Evolutionary conservation across 2,797 vertebrate species (phyloP), one percentile per base, ranked within the genome.

Genomic region (Helarctos malayanus): DNA sequence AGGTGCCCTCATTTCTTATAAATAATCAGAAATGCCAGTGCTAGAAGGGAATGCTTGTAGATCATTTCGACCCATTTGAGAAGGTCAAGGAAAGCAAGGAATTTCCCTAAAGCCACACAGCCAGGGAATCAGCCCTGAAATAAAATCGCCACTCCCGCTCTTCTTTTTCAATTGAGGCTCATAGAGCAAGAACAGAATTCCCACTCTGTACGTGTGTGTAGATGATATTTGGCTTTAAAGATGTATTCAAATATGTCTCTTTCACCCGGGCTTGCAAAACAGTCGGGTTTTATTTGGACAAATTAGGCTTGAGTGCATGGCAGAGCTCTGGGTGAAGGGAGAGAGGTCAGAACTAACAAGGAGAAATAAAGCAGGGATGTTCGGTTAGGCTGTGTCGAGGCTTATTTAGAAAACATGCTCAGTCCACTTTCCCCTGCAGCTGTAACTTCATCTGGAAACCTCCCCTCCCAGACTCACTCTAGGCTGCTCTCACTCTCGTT

Each of bases 281-380:
- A 61, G 95, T 88, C 27, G 0, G 76, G 19, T 79, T 96, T 83
- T 76, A 94, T 92, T 83, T 84, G 88, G 65, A 92, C 91, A 80
- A 71, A 97, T 84, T 21, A 32, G 52, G 49, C 45, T 61, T n/a
- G 73, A 54, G 47, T 13, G 54, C 49, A 13, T 2, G 12, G 86
- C 0, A 2, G 71, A 91, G 94, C 25, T 47, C 49, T 63, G 78
- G 91, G 56, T 38, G 10, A 41, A 41, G 41, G 71, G 65, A 54
- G 54, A 80, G 71, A 90, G 93, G 93, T 81, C 57, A 45, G 85
- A 23, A 76, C 76, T 57, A 65, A 87, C 59, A n/a, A 92, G 81
- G n/a, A 88, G 45, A 23, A 93, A 81, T 21, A 29, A 56, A 79
- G 69, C 78, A 49, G 81, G 69, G 21, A 63, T 45, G 21, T 23